phyloP scores from a whole-genome alignment of 2,888 invertebrate species.

The Drosophila austrosaltans region DNA sequence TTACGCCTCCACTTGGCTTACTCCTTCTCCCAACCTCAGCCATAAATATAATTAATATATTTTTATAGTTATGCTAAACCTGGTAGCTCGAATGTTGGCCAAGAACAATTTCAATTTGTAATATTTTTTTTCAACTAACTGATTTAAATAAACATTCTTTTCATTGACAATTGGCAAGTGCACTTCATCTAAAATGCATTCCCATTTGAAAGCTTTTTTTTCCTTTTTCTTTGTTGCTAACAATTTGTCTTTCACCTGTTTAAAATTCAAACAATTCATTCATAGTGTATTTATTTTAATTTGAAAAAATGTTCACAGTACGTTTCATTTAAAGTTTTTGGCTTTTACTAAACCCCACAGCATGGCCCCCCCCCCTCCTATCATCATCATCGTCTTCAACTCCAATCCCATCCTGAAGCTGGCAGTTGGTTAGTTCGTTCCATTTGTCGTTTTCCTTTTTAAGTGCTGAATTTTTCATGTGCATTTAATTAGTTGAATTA shows the following conservation, averaged over 20 bases:
- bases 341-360: conserved; percentile 16
- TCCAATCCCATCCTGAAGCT: background rate
- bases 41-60: too few relatives aligned
- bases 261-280: conserved; percentile 47
- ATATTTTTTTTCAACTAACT: too few relatives aligned
- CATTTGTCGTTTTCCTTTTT: conserved; percentile 70
- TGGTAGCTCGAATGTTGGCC: too few relatives aligned
- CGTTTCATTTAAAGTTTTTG: conserved; percentile 57
- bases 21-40: too few relatives aligned
- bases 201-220: background rate
- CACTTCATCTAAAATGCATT: background rate
- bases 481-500: conserved; percentile 80
- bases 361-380: background rate
- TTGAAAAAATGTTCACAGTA: conserved; percentile 69
- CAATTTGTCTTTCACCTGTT: conserved; percentile 59
- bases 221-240: too few relatives aligned
- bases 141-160: too few relatives aligned
- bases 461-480: conserved; percentile 79
- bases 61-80: too few relatives aligned
- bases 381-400: conserved; percentile 5
- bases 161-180: background rate
- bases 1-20: too few relatives aligned
- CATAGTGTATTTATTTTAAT: conserved; percentile 52
- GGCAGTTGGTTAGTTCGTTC: conserved; percentile 11
- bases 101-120: too few relatives aligned